phyloP scores from a whole-genome alignment of 2,888 invertebrate species.

The Lasioglossum malachurum region DNA sequence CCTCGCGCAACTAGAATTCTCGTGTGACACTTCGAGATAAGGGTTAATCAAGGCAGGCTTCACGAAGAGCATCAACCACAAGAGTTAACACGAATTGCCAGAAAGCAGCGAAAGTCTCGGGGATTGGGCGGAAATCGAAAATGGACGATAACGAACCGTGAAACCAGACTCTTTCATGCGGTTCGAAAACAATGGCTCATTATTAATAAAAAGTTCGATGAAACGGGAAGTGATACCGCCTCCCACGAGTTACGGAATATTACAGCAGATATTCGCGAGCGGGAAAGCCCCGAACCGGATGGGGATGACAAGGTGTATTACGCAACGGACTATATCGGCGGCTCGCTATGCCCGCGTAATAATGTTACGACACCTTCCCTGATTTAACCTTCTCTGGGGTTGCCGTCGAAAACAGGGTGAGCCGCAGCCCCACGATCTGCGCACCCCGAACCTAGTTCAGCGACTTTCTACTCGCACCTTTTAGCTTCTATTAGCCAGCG shows the following conservation, averaged over 20 bases:
- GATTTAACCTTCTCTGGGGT: constrained; percentile 24
- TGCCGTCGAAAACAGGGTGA: constrained; percentile 7
- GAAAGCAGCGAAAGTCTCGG: background rate
- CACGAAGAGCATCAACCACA: too few relatives aligned
- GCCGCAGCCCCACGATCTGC: background rate
- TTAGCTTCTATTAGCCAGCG: background rate
- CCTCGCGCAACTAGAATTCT: too few relatives aligned
- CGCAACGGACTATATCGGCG: constrained; percentile 36
- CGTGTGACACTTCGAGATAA: too few relatives aligned
- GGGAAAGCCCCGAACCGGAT: constrained; percentile 18
- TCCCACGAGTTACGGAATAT: background rate
- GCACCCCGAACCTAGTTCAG: background rate
- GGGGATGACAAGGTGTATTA: constrained; percentile 24
- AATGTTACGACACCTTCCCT: constrained; percentile 22
- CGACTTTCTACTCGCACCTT: background rate
- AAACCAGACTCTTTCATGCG: background rate
- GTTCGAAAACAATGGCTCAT: background rate
- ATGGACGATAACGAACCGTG: background rate
- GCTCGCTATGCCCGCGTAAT: constrained; percentile 25
- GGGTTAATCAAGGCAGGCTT: too few relatives aligned
- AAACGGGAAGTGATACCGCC: background rate
- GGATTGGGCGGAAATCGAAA: background rate
- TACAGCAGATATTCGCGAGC: constrained; percentile 4
- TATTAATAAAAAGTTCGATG: constrained; percentile 7
- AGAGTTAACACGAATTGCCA: background rate